Evolutionary conservation across 2,888 invertebrate genomes (phyloP).

Genomic region (Acleris emargana): DNA sequence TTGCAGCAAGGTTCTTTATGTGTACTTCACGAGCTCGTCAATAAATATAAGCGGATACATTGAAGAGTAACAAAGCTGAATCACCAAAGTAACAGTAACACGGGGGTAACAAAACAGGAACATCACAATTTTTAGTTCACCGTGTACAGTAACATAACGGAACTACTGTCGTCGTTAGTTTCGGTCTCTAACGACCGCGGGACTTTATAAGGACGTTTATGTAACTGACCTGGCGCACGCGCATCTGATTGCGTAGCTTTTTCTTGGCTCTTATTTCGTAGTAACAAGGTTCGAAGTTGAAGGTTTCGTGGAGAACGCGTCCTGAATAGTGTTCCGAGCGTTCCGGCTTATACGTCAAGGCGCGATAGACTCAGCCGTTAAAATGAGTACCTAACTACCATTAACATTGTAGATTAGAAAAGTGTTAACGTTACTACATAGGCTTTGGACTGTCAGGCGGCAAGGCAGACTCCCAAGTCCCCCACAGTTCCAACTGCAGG

Average conservation of each 20-base stretch:
- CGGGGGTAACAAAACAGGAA: neutral
- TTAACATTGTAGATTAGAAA: neutral
- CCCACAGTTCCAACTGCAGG: too few relatives aligned
- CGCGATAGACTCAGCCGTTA: neutral
- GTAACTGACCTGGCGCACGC: constrained; percentile 36
- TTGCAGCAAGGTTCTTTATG: too few relatives aligned
- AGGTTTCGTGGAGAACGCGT: constrained; percentile 49
- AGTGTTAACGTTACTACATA: too few relatives aligned
- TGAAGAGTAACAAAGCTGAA: too few relatives aligned
- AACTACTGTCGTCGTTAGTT: constrained; percentile 24
- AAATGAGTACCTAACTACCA: neutral
- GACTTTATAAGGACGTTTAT: constrained; percentile 38
- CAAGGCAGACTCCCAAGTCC: too few relatives aligned
- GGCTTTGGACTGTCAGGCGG: too few relatives aligned
- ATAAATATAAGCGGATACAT: too few relatives aligned
- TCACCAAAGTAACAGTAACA: neutral
- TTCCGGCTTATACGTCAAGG: constrained; percentile 44
- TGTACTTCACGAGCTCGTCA: too few relatives aligned
- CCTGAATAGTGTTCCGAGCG: constrained; percentile 52
- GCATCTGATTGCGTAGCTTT: constrained; percentile 32
- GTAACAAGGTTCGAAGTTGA: constrained; percentile 13
- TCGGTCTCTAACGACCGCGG: constrained; percentile 20
- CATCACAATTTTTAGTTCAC: too few relatives aligned
- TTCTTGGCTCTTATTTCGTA: constrained; percentile 12
- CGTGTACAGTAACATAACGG: constrained; percentile 1